Base-by-base conservation (phyloP, 2,888 invertebrate genomes). In the Tribolium freemani region DNA sequence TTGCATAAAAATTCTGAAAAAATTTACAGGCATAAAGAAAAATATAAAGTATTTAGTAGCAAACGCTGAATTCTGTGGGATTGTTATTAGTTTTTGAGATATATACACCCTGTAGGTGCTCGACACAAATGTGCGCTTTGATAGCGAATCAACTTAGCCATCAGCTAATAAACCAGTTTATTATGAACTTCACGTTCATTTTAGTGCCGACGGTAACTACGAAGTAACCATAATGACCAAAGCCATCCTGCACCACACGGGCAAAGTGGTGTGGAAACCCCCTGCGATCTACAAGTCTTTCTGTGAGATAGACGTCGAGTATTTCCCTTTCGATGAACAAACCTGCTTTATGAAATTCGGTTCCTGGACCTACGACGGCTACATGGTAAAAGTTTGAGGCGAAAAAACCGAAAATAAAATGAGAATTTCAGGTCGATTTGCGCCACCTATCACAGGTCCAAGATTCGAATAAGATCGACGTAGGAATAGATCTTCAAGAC, bases 211-310 rank as follows among this genome's bases (percentile, higher is more conserved):
- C 86, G 98, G 98, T 77, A 97, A 97, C 89, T 98, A 98, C 89
- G 97, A 97, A 88, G 96, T 98, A 85, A 98, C 97, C 82, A 95
- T 98, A 87, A 96, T 97, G 96, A 98, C 98, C 79, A 98, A 98
- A 88, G 98, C 97, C 77, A 96, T 96, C 82, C 91, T 98, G 69
- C 94, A 96, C 85, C 94, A 95, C 87, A 94, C 95, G 79, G 98
- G 98, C 20, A 95, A 94, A 87, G 97, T 98, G 76, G 92, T 94
- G 58, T 98, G 98, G 98, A 98, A 98, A 86, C 98, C 98, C 45
- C 99, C 99, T 11, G 98, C 98, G 84, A 98, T 99, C 88, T 98
- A 98, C 90, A 98, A 98, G 89, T 97, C 97, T 81, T 96, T 96
- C 87, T 97, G 96, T 85, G 96, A 96, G 88, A 96, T 96, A 82